These are phyloP conservation scores for Merluccius polli DNA, from an alignment of 2,797 vertebrate species.

Conservation along the genomic window DNA sequence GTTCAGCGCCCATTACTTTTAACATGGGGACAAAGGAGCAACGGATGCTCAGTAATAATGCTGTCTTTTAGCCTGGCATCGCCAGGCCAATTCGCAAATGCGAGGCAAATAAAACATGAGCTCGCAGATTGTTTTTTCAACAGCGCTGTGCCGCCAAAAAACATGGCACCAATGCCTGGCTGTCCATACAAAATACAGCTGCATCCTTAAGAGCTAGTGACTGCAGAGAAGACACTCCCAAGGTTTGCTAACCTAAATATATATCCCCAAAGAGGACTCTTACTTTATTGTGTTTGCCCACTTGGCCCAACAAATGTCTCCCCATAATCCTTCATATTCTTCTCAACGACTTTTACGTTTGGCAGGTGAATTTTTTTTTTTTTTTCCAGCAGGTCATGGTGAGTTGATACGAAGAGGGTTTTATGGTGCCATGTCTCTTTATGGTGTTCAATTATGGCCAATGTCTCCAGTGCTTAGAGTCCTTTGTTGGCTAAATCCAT, in stretches of 20 bases:
- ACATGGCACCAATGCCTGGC: too few species aligned
- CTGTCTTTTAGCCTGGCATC: background rate
- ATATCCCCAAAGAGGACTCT: slow-evolving; percentile 45
- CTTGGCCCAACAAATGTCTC: slow-evolving; percentile 64
- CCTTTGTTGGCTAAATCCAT: slow-evolving; percentile 58
- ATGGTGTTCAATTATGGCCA: slow-evolving; percentile 59
- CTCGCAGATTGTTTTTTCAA: background rate
- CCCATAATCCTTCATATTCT: slow-evolving; percentile 61
- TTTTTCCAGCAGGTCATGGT: slow-evolving; percentile 52
- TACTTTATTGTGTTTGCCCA: slow-evolving; percentile 57
- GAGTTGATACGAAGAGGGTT: slow-evolving; percentile 56
- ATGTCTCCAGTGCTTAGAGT: slow-evolving; percentile 64
- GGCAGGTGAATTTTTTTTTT: slow-evolving; percentile 39
- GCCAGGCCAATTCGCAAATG: too few species aligned
- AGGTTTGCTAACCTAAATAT: slow-evolving; percentile 33
- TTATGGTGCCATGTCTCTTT: slow-evolving; percentile 61
- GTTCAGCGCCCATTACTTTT: too few species aligned
- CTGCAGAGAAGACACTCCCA: slow-evolving; percentile 46
- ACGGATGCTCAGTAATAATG: background rate
- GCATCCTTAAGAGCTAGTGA: background rate
- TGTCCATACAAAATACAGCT: background rate
- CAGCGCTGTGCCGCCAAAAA: too few species aligned
- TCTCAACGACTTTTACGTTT: slow-evolving; percentile 61
- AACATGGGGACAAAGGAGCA: background rate
- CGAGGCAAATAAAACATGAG: too few species aligned